phyloP scores from a whole-genome alignment of 2,888 invertebrate genomes.

The Sycophila texana region DNA sequence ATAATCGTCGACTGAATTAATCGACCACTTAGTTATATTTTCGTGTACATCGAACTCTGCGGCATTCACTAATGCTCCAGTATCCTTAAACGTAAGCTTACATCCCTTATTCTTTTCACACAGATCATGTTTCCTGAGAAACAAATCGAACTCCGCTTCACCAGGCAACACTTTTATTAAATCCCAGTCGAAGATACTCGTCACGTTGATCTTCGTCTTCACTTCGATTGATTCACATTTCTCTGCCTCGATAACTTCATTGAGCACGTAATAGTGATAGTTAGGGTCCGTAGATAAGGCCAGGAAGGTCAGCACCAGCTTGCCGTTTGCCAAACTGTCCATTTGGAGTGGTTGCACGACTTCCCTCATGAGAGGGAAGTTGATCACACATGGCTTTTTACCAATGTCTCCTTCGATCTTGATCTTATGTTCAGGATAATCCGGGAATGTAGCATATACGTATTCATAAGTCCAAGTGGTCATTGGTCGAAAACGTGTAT shows the following conservation, averaged over 20 bases:
- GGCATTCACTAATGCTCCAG: no score
- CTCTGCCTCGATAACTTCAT: conserved; percentile 7
- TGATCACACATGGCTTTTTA: conserved; percentile 5
- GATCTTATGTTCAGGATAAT: conserved; percentile 1
- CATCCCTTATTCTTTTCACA: background rate
- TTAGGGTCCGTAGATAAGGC: background rate
- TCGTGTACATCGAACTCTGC: background rate
- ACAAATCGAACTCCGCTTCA: background rate
- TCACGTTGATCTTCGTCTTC: background rate
- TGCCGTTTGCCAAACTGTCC: conserved; percentile 24
- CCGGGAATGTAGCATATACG: conserved; percentile 24
- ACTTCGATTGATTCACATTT: background rate
- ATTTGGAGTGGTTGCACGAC: background rate
- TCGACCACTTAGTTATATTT: conserved; percentile 8
- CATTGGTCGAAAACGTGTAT: conserved; percentile 19
- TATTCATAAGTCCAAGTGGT: background rate
- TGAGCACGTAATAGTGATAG: background rate
- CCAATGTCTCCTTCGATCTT: conserved; percentile 22
- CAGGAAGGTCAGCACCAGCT: conserved; percentile 10
- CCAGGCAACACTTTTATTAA: no score
- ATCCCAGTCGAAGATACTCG: background rate
- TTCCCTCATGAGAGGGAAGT: background rate
- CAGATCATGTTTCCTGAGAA: conserved; percentile 1
- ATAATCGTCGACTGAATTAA: conserved; percentile 10
- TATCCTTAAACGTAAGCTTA: no score